Evolutionary conservation across 2,113 vertebrate species (phyloP).

Genomic region (Phylloscopus trochiloides): DNA sequence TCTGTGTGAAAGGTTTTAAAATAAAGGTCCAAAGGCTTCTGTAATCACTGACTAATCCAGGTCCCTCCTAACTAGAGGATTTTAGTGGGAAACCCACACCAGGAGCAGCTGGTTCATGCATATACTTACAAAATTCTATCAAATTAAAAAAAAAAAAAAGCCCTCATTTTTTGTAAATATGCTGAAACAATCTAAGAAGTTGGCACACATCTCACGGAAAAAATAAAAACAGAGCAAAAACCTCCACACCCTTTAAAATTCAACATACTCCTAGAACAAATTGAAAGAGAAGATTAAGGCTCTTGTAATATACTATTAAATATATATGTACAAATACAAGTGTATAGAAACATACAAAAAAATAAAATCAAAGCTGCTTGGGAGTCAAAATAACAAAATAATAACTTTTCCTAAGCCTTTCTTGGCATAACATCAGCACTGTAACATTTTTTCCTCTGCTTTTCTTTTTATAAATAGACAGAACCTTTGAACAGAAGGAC

Average conservation of each 20-base stretch:
- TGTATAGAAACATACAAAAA: neutral
- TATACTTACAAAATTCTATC: neutral
- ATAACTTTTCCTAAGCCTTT: neutral
- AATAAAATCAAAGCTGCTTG: neutral
- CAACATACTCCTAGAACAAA: neutral
- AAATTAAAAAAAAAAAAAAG: neutral
- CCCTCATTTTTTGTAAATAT: neutral
- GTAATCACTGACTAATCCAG: neutral
- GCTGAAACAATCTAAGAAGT: neutral
- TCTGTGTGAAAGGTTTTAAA: neutral
- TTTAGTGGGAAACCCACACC: neutral
- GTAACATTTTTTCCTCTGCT: neutral
- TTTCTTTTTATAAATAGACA: neutral
- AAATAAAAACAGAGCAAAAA: neutral
- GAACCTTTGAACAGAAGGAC: constrained; percentile 8
- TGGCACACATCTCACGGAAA: neutral
- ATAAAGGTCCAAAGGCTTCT: neutral
- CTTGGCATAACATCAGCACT: neutral
- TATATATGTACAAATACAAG: fast-evolving
- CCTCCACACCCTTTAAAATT: neutral
- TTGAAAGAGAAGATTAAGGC: neutral
- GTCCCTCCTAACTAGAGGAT: neutral
- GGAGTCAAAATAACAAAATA: neutral
- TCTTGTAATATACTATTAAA: neutral
- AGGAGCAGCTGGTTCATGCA: neutral